Base-by-base conservation (phyloP, 2,113 vertebrate genomes). In the Thymallus thymallus region DNA sequence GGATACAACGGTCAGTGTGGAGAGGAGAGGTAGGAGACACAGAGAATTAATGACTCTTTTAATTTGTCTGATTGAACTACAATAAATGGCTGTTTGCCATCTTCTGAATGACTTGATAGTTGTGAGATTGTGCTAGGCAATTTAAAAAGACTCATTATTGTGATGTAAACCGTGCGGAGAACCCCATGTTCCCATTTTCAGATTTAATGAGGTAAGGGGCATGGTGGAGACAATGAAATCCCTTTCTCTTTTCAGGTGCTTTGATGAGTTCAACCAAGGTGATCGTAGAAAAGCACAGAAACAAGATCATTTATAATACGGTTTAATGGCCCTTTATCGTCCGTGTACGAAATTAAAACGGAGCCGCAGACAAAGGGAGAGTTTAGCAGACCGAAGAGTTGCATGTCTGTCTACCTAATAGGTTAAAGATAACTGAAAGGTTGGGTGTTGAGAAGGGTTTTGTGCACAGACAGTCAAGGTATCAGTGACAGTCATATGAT, bases 121-220 rank as follows among this genome's bases (percentile, higher is more conserved):
- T 65, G 64, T 51, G 74, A 72, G 73, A 74, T 78, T 80, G 77
- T 72, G 69, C 78, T 68, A 67, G 74, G 75, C 79, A 82, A 78
- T 86, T 84, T 84, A 82, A 75, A 69, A 79, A 76, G 73, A 77
- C 70, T 82, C 79, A 80, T 85, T 86, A 83, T 83, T 84, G 76
- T 65, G 41, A 76, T 80, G 71, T 79, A 76, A 81, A 81, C 73
- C 73, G 4, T 71, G 12, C 30, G 35, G 75, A 65, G 72, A 81
- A 76, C 60, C 35, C 71, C 72, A 84, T 82, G 65, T 81, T 75
- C 80, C 69, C 76, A 29, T 66, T 78, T 84, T 79, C 6, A 5
- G 68, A 80, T 78, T 35, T 83, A 89, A 84, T 87, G 75, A 88
- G 79, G 75, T 66, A 18, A 63, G 3, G 35, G 41, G 18, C 1